Base-by-base conservation (phyloP, 2,888 invertebrate species). In the Drosophila mercatorum region DNA sequence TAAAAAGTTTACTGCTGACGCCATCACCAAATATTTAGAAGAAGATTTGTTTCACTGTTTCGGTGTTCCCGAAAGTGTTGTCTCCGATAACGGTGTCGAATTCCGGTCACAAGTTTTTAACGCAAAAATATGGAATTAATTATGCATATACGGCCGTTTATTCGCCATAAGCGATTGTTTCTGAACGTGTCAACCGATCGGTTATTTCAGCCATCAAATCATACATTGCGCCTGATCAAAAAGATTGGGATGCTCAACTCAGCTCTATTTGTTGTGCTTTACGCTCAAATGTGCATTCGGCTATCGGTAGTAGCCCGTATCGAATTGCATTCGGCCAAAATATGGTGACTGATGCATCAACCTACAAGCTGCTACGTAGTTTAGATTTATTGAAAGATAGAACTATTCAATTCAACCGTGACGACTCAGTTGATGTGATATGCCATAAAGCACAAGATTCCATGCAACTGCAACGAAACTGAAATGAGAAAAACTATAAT, bases 271-370 rank as follows among this genome's bases (percentile, higher is more conserved):
- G n/a, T 41, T 41, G 41, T 2, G 41, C n/a, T 41, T n/a, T 41
- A 8, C 41, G n/a, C n/a, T 41, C 41, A n/a, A n/a, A 41, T n/a
- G 41, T 41, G 41, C 41, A 41, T n/a, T 41, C 41, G n/a, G n/a
- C 41, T 41, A 41, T 41, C 14, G 41, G 41, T 7, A 41, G n/a
- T n/a, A 41, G n/a, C n/a, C 41, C 41, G 6, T 41, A 41, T n/a
- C n/a, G 41, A 41, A 41, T 41, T 2, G 41, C 41, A 7, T 41
- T 41, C n/a, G 41, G 41, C n/a, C 41, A 41, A 7, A 41, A 41
- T 41, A 41, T 41, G 41, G 41, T 41, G n/a, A 41, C n/a, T 7
- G n/a, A 41, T 41, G 41, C 41, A n/a, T 40, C 40, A 22, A 22
- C 22, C 22, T 22, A 22, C 1, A 22, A 22, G 22, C 22, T 22